These are phyloP conservation scores for Acanthis flammea DNA, from an alignment of 2,797 vertebrate species.

Conservation along the genomic window DNA sequence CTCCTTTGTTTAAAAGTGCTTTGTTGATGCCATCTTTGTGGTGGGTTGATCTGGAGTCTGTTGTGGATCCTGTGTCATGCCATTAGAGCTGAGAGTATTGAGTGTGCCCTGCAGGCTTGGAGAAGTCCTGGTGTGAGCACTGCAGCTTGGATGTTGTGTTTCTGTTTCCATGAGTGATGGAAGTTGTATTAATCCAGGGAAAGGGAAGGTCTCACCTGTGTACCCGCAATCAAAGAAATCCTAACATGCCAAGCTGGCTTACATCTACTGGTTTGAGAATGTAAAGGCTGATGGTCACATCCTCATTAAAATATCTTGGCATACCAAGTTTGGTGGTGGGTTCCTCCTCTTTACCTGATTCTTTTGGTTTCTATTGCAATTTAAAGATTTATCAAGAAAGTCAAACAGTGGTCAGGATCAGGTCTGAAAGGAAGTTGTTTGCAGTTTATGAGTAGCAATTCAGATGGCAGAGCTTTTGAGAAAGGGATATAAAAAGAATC, in stretches of 20 bases:
- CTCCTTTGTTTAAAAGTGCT: neutral
- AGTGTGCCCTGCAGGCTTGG: neutral
- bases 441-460: neutral
- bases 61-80: neutral
- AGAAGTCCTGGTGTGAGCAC: neutral
- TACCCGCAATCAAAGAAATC: neutral
- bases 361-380: neutral
- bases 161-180: neutral
- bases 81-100: neutral
- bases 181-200: neutral
- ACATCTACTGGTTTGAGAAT: neutral
- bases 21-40: fast-evolving
- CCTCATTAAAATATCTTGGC: neutral
- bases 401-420: neutral
- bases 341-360: neutral
- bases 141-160: neutral
- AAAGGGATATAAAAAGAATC: neutral
- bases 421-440: neutral
- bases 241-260: neutral
- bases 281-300: conserved; percentile 12
- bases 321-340: neutral
- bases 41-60: fast-evolving
- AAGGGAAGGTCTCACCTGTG: neutral
- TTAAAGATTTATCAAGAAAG: neutral
- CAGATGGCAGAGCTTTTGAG: neutral